phyloP scores from a whole-genome alignment of 2,888 invertebrate genomes.

The Frankliniella fusca region DNA sequence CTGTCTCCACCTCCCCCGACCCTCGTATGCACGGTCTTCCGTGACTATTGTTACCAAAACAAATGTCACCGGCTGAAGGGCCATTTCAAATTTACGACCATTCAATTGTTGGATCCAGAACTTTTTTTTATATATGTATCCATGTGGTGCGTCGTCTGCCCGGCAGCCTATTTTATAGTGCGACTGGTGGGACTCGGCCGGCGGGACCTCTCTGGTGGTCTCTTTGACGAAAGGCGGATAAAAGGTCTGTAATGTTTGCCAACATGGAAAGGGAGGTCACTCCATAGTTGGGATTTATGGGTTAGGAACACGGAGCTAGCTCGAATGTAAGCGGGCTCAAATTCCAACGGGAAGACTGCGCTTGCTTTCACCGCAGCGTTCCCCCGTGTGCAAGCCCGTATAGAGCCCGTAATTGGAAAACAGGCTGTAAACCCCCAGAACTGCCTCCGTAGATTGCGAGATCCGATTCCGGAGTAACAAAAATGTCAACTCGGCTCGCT shows the following conservation, averaged over 20 bases:
- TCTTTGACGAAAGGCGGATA: constrained; percentile 22
- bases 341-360: not conserved
- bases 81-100: constrained; percentile 23
- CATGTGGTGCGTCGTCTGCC: not conserved
- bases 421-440: no score
- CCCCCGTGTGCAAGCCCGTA: no score
- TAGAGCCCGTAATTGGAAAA: no score
- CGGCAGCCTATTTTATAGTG: constrained; percentile 23
- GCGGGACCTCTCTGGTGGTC: constrained; percentile 3
- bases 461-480: no score
- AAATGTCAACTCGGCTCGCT: no score
- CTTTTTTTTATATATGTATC: constrained; percentile 4
- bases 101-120: constrained; percentile 20
- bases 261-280: constrained; percentile 12
- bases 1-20: not conserved
- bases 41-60: constrained; percentile 26
- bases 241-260: constrained; percentile 17
- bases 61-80: constrained; percentile 17
- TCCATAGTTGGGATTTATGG: not conserved
- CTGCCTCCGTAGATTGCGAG: no score
- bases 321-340: not conserved
- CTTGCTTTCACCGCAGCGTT: not conserved
- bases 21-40: not conserved
- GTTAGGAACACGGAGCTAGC: not conserved
- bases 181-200: not conserved